Evolutionary conservation across 2,113 vertebrate genomes (phyloP).

Genomic region (Myrmecophaga tridactyla): DNA sequence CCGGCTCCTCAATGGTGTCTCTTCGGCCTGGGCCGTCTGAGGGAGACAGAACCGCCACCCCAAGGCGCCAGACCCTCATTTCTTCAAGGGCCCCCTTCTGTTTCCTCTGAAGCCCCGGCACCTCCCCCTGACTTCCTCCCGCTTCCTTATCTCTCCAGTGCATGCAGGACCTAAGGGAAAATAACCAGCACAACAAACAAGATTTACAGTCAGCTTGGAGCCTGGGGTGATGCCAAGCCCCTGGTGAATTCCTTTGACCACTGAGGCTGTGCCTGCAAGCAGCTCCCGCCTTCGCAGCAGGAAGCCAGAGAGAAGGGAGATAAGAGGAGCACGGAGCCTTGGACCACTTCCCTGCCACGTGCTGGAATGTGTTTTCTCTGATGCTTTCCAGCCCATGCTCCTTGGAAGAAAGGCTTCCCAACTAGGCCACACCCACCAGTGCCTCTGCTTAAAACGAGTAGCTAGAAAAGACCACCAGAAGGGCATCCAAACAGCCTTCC

Average conservation of each 20-base stretch:
- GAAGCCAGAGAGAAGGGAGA: conserved; percentile 68
- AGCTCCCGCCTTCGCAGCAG: conserved; percentile 61
- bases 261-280: neutral
- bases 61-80: rapidly evolving
- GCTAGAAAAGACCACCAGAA: neutral
- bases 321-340: conserved; percentile 35
- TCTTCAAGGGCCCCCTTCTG: neutral
- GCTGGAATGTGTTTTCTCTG: neutral
- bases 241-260: conserved; percentile 52
- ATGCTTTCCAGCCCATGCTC: neutral
- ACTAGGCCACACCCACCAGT: neutral
- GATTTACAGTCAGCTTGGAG: conserved; percentile 63
- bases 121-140: conserved; percentile 67
- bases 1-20: rapidly evolving
- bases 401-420: neutral
- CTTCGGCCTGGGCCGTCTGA: rapidly evolving
- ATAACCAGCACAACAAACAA: conserved; percentile 54
- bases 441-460: neutral
- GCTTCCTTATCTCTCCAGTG: conserved; percentile 75
- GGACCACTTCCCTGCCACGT: neutral
- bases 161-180: conserved; percentile 56
- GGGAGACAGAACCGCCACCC: neutral
- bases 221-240: neutral
- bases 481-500: rapidly evolving
- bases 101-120: conserved; percentile 51